Evolutionary conservation across 1,140 invertebrate species (phyloP).

Genomic region (Caerostris extrusa): DNA sequence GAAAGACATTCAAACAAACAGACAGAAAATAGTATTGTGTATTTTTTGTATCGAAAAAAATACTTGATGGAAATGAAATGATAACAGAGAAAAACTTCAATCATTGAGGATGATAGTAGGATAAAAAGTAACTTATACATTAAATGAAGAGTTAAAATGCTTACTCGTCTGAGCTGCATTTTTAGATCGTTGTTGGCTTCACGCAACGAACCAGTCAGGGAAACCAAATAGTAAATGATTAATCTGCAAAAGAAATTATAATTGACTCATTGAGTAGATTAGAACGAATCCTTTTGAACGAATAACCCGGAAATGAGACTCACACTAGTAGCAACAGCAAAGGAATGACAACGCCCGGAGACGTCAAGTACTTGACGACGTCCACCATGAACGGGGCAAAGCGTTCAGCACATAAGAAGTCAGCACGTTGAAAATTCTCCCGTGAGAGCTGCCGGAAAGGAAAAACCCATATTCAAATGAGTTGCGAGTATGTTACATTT

Average conservation of each 20-base stretch:
- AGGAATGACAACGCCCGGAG: conserved; percentile 96
- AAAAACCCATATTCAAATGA: background rate
- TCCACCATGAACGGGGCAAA: conserved; percentile 84
- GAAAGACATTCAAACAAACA: no score
- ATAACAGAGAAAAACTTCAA: no score
- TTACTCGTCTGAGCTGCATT: conserved; percentile 84
- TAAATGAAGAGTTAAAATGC: background rate
- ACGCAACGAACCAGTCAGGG: conserved; percentile 92
- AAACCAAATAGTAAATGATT: conserved; percentile 97
- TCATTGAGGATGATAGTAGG: no score
- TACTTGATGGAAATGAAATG: no score
- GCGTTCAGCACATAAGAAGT: conserved; percentile 89
- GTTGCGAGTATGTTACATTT: no score
- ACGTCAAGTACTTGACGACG: conserved; percentile 91
- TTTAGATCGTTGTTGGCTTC: conserved; percentile 96
- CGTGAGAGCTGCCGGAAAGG: conserved; percentile 84
- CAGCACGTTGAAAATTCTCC: conserved; percentile 92
- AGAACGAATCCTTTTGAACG: background rate
- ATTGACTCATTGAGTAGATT: no score
- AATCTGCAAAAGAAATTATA: conserved; percentile 82
- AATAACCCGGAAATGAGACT: conserved; percentile 73
- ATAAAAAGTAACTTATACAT: no score
- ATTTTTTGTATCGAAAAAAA: no score
- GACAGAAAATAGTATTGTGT: no score
- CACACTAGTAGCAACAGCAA: conserved; percentile 92